Base-by-base conservation (phyloP, 92 coral and sea anemone species). In the Nematostella vectensis region DNA sequence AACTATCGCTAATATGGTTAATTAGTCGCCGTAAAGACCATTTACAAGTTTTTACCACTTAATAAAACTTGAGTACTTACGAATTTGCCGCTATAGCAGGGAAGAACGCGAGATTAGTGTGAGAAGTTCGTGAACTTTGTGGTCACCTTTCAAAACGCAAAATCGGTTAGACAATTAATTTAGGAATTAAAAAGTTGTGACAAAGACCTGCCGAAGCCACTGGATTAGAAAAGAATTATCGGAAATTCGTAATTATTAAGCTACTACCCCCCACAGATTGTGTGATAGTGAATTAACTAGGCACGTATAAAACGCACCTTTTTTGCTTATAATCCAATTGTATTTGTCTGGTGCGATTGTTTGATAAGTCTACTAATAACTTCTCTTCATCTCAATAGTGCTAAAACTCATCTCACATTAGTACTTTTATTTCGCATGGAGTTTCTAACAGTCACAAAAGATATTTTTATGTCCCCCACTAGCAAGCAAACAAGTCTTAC, bases 251-350 rank as follows among this genome's bases (percentile, higher is more conserved):
- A 56, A 55, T 55, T 66, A 36, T 29, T 42, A 58, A 40, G 11
- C 29, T 49, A 39, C 28, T 11, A 20, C 47, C 33, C 61, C 71
- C 71, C 69, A 54, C 69, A n/a, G n/a, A n/a, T n/a, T n/a, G n/a
- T n/a, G n/a, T n/a, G n/a, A n/a, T n/a, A n/a, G n/a, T n/a, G n/a
- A n/a, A n/a, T n/a, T n/a, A n/a, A n/a, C n/a, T n/a, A n/a, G n/a
- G n/a, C n/a, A n/a, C n/a, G n/a, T n/a, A n/a, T n/a, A n/a, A n/a
- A n/a, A n/a, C n/a, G n/a, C n/a, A n/a, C n/a, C n/a, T n/a, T n/a
- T n/a, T n/a, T n/a, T n/a, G n/a, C n/a, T n/a, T n/a, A n/a, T n/a
- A n/a, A n/a, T n/a, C n/a, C n/a, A n/a, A n/a, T n/a, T n/a, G n/a
- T n/a, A n/a, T n/a, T n/a, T n/a, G n/a, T n/a, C n/a, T n/a, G n/a